Percentiles rank a stretch among this genome's conserved stretches.
These are phyloP conservation scores for Recurvirostra avosetta DNA, from an alignment of 2,113 vertebrate species.

Conservation along the genomic window DNA sequence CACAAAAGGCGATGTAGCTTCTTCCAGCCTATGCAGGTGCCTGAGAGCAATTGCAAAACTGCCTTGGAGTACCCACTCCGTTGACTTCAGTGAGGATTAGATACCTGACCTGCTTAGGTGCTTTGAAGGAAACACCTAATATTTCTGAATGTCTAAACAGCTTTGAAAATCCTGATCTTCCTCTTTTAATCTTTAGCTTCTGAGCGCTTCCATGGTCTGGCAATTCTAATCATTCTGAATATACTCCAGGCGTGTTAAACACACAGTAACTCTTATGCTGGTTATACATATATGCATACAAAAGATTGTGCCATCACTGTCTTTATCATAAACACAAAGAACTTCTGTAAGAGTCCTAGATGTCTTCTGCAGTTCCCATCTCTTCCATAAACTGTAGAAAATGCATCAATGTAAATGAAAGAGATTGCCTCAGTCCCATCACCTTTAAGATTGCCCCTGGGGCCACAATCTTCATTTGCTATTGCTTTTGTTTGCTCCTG, in stretches of 20 bases:
- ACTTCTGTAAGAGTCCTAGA: background rate
- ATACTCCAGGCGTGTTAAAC: background rate
- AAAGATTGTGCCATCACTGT: background rate
- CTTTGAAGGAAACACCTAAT: constrained; percentile 19
- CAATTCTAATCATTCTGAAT: background rate
- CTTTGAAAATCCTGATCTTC: constrained; percentile 16
- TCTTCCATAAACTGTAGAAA: background rate
- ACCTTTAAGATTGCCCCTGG: background rate
- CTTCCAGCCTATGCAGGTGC: background rate
- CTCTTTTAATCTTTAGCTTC: background rate
- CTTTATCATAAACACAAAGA: background rate
- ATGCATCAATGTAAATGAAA: background rate
- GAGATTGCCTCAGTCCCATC: background rate
- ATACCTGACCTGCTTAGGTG: background rate
- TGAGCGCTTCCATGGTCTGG: background rate
- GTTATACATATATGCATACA: background rate
- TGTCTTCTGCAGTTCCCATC: background rate
- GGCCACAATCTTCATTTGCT: background rate
- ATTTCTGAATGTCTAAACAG: constrained; percentile 9
- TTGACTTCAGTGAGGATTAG: background rate
- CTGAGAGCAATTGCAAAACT: background rate
- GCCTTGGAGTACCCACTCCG: background rate
- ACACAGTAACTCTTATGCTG: background rate
- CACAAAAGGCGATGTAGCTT: background rate
- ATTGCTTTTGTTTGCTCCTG: background rate